Base-by-base conservation (phyloP, 2,888 invertebrate species). In the Dryomyza anilis region DNA sequence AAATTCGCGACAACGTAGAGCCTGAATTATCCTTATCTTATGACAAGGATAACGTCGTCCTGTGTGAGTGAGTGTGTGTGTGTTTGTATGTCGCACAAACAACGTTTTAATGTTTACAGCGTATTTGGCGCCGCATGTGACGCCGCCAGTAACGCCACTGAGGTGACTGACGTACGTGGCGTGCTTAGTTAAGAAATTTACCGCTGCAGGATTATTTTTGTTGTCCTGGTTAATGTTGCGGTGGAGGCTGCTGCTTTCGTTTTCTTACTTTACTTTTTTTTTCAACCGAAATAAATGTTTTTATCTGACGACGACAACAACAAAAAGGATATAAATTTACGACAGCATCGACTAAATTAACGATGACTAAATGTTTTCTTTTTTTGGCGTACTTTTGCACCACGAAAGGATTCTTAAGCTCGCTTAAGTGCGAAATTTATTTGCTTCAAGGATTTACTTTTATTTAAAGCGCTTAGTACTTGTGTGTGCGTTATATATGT, bases 1-100 rank as follows among this genome's bases (percentile, higher is more conserved):
- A 67, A 76, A 73, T 71, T 78, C 75, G 76, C 74, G 78, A 78
- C 78, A 75, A 75, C 75, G 75, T 68, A 70, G 69, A 71, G 68
- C 68, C 61, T 33, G 53, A 69, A 65, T 69, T 72, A 69, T 65
- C 64, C 69, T 71, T 69, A 70, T 70, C 67, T 66, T 60, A 65
- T 68, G 69, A 67, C 67, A 68, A 70, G 68, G 65, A 66, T n/a
- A n/a, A n/a, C n/a, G n/a, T n/a, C n/a, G n/a, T n/a, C n/a, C n/a
- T n/a, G n/a, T n/a, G n/a, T n/a, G n/a, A n/a, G n/a, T n/a, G n/a
- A n/a, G n/a, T n/a, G n/a, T n/a, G n/a, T n/a, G n/a, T n/a, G n/a
- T n/a, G n/a, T n/a, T n/a, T n/a, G n/a, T n/a, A n/a, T n/a, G n/a
- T 64, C 39, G 43, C 21, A 55, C 45, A 55, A n/a, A 58, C 43